A percentile compares a stretch with the other conserved stretches of the same genome.
Conservation (phyloP, 2,797 vertebrate species). For the Eidolon dupreanum region DNA sequence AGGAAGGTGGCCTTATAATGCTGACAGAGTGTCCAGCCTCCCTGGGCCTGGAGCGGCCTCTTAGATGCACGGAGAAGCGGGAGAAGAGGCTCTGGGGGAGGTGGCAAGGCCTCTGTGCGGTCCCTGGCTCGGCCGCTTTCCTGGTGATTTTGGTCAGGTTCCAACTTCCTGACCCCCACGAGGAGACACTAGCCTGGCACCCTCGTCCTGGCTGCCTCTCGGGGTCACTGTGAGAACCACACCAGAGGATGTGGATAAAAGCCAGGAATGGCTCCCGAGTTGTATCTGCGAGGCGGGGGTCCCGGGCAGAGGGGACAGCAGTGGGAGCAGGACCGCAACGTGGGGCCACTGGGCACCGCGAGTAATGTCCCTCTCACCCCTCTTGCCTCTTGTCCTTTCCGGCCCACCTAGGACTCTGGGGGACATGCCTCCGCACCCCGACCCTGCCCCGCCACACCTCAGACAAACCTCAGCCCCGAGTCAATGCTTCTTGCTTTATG, state of each 20-base stretch:
- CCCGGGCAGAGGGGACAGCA: neutral
- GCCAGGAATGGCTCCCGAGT: neutral
- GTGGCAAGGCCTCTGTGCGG: fast-evolving
- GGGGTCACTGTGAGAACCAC: neutral
- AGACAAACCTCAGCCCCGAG: neutral
- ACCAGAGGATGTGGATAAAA: fast-evolving
- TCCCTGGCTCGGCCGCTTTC: neutral
- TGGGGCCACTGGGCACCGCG: fast-evolving
- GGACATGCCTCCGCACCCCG: neutral
- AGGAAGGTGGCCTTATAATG: fast-evolving
- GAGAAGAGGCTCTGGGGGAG: neutral
- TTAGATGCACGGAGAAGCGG: fast-evolving
- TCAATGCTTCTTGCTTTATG: neutral
- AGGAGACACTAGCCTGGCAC: neutral
- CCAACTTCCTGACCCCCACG: fast-evolving
- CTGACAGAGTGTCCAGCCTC: neutral
- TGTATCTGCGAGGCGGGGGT: neutral
- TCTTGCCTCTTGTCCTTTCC: neutral
- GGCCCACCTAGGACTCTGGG: neutral
- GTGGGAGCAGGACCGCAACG: fast-evolving
- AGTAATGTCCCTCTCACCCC: neutral
- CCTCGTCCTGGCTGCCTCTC: fast-evolving
- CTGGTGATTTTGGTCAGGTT: neutral
- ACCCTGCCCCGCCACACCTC: neutral
- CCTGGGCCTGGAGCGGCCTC: neutral